Conservation (phyloP, 2,113 vertebrate genomes). For the Eolophus roseicapilla region DNA sequence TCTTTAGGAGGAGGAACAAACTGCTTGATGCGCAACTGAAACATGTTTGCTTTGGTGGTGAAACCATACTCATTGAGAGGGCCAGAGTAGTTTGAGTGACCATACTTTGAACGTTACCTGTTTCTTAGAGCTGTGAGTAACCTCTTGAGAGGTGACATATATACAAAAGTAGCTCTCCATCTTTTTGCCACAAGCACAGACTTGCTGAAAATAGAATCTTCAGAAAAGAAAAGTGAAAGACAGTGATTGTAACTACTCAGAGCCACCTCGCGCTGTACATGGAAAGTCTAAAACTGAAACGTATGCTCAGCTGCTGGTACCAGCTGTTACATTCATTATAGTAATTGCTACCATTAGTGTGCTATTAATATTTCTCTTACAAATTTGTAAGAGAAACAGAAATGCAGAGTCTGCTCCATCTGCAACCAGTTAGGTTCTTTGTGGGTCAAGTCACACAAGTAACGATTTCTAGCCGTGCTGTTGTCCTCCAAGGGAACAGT, state of each 20-base stretch:
- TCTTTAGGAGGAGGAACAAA: neutral
- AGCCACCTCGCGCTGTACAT: neutral
- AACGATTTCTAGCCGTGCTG: neutral
- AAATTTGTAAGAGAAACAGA: neutral
- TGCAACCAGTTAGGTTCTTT: slow-evolving; percentile 1
- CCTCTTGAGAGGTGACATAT: slow-evolving; percentile 13
- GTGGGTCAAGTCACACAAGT: neutral
- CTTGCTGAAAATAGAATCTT: slow-evolving; percentile 27
- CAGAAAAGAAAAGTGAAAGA: neutral
- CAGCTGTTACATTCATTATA: slow-evolving; percentile 61
- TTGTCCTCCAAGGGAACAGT: neutral
- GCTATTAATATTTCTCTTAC: slow-evolving; percentile 63
- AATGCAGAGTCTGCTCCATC: neutral
- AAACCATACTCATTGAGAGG: neutral
- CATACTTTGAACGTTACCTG: neutral
- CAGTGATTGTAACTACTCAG: neutral
- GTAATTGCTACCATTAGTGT: slow-evolving; percentile 52
- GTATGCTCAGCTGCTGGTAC: slow-evolving; percentile 40
- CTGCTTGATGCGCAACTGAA: neutral
- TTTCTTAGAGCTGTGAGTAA: neutral
- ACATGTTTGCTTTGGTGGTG: neutral
- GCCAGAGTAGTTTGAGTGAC: neutral
- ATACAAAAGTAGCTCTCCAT: slow-evolving; percentile 1
- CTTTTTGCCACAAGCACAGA: neutral
- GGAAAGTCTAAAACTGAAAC: neutral